Conservation (phyloP, 2,797 vertebrate species). For the Enteromius radiatus region DNA sequence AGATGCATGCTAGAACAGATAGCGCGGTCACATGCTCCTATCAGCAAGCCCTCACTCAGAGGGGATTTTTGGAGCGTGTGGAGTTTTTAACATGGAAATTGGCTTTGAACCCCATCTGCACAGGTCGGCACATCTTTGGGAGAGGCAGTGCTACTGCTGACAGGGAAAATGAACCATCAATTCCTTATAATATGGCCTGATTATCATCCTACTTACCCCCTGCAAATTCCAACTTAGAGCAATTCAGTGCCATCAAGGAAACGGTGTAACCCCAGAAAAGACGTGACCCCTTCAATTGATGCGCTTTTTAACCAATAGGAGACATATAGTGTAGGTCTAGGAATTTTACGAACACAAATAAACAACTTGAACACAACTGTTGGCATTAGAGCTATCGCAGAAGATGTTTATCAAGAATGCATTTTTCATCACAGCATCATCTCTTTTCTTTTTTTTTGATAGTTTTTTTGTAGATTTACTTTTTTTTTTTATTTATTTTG, state of each 20-base stretch:
- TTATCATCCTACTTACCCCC: conserved; percentile 83
- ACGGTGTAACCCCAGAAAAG: conserved; percentile 67
- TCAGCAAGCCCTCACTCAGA: conserved; percentile 71
- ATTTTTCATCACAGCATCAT: conserved; percentile 4
- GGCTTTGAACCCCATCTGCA: conserved; percentile 87
- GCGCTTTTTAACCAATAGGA: conserved; percentile 62
- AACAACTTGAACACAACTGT: conserved; percentile 60
- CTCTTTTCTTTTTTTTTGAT: not conserved
- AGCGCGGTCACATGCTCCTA: conserved; percentile 75
- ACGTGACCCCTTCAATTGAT: conserved; percentile 60
- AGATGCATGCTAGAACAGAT: conserved; percentile 69
- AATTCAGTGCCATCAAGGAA: conserved; percentile 73
- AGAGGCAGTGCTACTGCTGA: conserved; percentile 79
- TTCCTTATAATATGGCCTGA: conserved; percentile 84
- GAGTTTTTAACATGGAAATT: conserved; percentile 88
- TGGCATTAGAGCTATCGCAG: conserved; percentile 3
- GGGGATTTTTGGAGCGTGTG: conserved; percentile 73
- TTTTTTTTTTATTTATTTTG: not conserved
- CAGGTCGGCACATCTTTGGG: conserved; percentile 83
- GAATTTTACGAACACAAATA: conserved; percentile 63
- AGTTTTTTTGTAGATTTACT: not conserved
- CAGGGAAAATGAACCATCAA: conserved; percentile 84
- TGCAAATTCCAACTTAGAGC: conserved; percentile 76
- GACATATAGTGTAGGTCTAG: conserved; percentile 56
- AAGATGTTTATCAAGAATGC: conserved; percentile 19